These are phyloP conservation scores for Phania funesta DNA, from an alignment of 2,888 invertebrate species.

Conservation along the genomic window DNA sequence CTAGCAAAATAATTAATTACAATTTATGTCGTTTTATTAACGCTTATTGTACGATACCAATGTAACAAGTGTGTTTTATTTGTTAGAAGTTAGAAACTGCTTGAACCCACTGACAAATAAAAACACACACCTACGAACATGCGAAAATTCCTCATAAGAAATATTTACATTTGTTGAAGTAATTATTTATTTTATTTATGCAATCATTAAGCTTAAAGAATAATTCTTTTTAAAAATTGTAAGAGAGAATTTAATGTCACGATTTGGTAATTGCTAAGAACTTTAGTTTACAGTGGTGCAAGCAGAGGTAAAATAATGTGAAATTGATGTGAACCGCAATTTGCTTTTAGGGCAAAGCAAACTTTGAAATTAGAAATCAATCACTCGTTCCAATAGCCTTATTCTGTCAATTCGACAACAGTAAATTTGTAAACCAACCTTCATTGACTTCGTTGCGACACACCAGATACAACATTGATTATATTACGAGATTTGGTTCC, in stretches of 20 bases:
- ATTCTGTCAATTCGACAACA: no score
- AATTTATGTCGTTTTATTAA: neutral
- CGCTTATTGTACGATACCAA: slow-evolving; percentile 5
- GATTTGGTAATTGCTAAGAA: no score
- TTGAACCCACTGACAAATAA: no score
- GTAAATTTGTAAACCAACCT: no score
- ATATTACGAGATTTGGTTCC: no score
- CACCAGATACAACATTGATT: no score
- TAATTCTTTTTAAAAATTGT: neutral
- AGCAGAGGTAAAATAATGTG: neutral
- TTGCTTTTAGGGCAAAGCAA: no score
- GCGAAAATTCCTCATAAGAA: neutral
- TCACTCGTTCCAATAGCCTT: no score
- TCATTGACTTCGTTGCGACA: no score
- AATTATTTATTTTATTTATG: neutral
- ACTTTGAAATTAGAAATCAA: no score
- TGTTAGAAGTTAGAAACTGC: neutral
- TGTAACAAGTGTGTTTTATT: slow-evolving; percentile 5
- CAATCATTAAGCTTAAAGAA: slow-evolving; percentile 13
- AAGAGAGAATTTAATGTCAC: neutral
- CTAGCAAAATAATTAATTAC: neutral
- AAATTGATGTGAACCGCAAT: no score
- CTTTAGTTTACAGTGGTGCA: neutral
- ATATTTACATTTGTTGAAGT: neutral
- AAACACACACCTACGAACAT: slow-evolving; percentile 6